phyloP scores from a whole-genome alignment of 30 jellyfish, hydroid and myxozoan species.

The Aurelia aurita region DNA sequence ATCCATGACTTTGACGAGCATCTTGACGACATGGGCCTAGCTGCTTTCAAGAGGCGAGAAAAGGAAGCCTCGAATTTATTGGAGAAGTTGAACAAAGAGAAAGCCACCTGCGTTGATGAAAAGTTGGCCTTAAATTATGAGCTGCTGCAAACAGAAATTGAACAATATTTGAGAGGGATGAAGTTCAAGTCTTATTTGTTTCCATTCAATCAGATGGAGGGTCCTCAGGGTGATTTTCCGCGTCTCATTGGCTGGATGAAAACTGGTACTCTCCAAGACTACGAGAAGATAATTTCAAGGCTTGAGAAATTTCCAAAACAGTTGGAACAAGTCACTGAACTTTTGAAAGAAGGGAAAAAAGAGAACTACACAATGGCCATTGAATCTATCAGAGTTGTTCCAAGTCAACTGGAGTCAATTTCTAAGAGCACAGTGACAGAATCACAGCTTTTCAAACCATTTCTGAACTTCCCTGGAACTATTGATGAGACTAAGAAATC shows the following conservation, averaged over 20 bases:
- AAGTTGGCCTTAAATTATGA: constrained; percentile 30
- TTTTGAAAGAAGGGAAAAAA: constrained; percentile 62
- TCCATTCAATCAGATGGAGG: constrained; percentile 89
- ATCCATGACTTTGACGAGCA: constrained; percentile 66
- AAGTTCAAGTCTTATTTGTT: constrained; percentile 65
- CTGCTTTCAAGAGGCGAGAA: constrained; percentile 49
- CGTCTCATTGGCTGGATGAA: constrained; percentile 91
- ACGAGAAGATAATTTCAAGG: constrained; percentile 66
- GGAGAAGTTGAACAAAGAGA: constrained; percentile 12
- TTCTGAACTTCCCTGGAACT: constrained; percentile 42
- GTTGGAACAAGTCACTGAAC: constrained; percentile 58
- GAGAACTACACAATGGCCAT: constrained; percentile 56
- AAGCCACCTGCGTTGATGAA: not conserved
- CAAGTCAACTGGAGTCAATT: constrained; percentile 41
- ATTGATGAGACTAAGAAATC: constrained; percentile 38
- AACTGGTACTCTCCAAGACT: constrained; percentile 72
- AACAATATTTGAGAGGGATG: constrained; percentile 71
- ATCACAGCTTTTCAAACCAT: constrained; percentile 70
- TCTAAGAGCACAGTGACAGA: constrained; percentile 32
- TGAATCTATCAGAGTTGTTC: constrained; percentile 73
- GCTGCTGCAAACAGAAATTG: constrained; percentile 68
- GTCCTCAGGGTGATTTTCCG: constrained; percentile 96
- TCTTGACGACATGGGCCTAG: constrained; percentile 74
- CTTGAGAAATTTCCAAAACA: constrained; percentile 72
- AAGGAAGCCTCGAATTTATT: constrained; percentile 52